These are phyloP conservation scores for Julus scanicus DNA, from an alignment of 2,888 invertebrate species.

Conservation along the genomic window DNA sequence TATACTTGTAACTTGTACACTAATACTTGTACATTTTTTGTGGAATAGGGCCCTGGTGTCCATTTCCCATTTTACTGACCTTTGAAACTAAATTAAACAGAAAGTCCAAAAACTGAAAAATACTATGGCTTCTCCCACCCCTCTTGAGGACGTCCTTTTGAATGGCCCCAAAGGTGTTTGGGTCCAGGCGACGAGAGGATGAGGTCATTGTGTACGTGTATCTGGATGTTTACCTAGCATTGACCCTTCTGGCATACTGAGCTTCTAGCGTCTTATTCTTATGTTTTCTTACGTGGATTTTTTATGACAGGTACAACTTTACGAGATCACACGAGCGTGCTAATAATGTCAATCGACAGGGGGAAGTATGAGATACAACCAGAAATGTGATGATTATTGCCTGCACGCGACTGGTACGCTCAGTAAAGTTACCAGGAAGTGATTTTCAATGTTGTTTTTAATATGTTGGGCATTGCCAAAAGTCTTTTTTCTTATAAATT, in stretches of 20 bases:
- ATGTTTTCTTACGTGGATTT: background rate
- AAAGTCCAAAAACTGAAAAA: no score
- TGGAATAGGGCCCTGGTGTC: no score
- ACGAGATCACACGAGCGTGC: background rate
- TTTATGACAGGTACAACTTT: background rate
- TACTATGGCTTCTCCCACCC: no score
- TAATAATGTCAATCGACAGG: background rate
- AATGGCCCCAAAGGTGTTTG: background rate
- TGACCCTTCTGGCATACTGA: slow-evolving; percentile 33
- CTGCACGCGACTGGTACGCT: background rate
- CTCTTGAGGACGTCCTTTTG: no score
- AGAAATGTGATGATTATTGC: background rate
- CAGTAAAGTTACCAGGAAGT: background rate
- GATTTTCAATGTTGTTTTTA: background rate
- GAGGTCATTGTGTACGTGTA: background rate
- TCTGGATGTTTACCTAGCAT: background rate
- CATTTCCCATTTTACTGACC: no score
- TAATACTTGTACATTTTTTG: no score
- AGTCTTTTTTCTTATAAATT: no score
- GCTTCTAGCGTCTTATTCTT: background rate
- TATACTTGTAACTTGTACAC: no score
- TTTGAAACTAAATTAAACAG: no score
- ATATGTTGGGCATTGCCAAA: no score
- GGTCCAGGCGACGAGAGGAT: background rate
- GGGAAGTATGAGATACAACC: background rate